Evolutionary conservation across 2,888 invertebrate genomes (phyloP), one percentile per base, ranked within the genome.

Genomic region (Campopleginae sp.): DNA sequence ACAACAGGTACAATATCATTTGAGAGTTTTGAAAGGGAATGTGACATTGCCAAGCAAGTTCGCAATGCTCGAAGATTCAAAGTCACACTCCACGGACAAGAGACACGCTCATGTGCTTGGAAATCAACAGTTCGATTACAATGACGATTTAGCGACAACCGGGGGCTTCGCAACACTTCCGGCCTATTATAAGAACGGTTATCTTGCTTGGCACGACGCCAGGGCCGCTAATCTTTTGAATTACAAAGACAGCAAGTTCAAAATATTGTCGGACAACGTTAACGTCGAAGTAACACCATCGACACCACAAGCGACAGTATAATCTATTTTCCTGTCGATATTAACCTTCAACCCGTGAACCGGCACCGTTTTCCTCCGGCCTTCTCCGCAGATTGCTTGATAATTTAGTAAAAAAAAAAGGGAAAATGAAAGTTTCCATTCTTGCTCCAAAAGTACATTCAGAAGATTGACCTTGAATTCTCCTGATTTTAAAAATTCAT

Each of bases 21-120:
- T 97, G 65, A 95, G 95, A 1, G 90, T 95, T 23, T 94, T 97
- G 6, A 95, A 95, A 27, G 96, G 95, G 0, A 94, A 94, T 42
- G 94, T 95, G 88, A 88, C 92, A 58, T 92, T 97, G 46, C 97
- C 97, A 0, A 91, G 95, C 0, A 95, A 94, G 83, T 95, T 95
- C 10, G 94, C 94, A 72, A 97, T 98, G 97, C 89, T 96, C 84
- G 93, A 92, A 83, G 94, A 95, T 51, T 95, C 95, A 6, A 94
- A 95, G 46, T 92, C 94, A 31, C 96, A 96, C 51, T 94, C 84
- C 7, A 51, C 91, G 1, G 89, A 88, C 1, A 93, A 94, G 65
- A 88, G 89, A n/a, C 91, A 95, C 87, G 94, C 94, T 1, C 95
- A 95, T 85, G 89, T 90, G 17, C 88, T 95, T 83, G 93, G 90